phyloP scores from a whole-genome alignment of 2,113 vertebrate species.

The Tragelaphus scriptus region DNA sequence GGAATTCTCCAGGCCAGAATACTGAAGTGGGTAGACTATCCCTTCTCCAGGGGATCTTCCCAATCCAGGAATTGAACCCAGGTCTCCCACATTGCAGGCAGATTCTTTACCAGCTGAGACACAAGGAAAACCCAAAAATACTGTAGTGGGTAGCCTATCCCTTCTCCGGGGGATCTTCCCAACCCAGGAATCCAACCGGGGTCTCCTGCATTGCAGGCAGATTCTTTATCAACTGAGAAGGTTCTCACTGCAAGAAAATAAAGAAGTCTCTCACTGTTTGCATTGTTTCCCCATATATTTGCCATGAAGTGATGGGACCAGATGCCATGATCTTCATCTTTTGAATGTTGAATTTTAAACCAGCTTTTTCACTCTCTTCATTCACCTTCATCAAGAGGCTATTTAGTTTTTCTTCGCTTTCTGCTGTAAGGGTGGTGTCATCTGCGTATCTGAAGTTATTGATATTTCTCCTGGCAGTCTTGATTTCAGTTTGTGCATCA shows the following conservation, averaged over 20 bases:
- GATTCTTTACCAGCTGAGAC: not conserved
- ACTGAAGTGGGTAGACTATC: not conserved
- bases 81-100: not conserved
- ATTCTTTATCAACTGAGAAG: not conserved
- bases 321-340: not conserved
- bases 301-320: not conserved
- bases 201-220: not conserved
- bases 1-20: not conserved
- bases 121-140: not conserved
- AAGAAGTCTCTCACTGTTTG: not conserved
- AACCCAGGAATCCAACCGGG: not conserved
- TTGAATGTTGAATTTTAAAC: not conserved
- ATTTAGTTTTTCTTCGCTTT: not conserved
- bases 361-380: not conserved
- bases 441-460: not conserved
- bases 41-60: not conserved
- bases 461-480: not conserved
- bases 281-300: not conserved
- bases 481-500: not conserved
- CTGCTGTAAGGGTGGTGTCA: not conserved
- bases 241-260: not conserved
- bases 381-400: not conserved
- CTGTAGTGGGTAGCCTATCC: too few relatives aligned
- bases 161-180: too few relatives aligned
- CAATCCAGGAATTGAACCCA: not conserved